A percentile compares a stretch with the other conserved stretches of the same genome.
phyloP scores from a whole-genome alignment of 2,113 vertebrate species.

The Gallinago paraguaiae region DNA sequence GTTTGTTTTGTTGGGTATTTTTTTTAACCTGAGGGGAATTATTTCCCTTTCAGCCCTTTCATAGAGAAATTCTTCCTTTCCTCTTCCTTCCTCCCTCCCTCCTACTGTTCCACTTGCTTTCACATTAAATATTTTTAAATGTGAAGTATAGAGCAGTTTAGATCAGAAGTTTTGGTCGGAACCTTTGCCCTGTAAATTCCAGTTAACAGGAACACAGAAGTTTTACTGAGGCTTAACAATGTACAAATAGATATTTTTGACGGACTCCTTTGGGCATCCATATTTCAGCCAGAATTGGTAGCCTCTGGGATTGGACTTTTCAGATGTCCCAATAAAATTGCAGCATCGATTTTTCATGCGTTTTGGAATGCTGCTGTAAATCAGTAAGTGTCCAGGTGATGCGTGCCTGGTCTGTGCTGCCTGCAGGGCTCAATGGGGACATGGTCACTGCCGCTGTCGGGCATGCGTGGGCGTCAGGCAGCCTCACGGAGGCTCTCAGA shows the following conservation, averaged over 20 bases:
- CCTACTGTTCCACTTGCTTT: neutral
- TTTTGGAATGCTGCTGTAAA: neutral
- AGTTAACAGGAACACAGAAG: neutral
- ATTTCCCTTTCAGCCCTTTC: conserved; percentile 16
- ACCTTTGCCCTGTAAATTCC: neutral
- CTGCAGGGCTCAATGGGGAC: neutral
- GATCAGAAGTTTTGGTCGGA: neutral
- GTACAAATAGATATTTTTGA: neutral
- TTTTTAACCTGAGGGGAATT: neutral
- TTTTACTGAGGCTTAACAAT: neutral
- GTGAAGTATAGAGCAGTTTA: conserved; percentile 7
- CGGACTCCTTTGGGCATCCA: neutral
- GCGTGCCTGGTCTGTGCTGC: neutral
- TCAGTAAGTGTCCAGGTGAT: neutral
- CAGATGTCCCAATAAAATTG: neutral
- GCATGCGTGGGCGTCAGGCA: neutral
- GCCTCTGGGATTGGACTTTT: neutral
- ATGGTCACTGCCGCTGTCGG: neutral
- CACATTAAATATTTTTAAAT: conserved; percentile 25
- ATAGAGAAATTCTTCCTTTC: neutral
- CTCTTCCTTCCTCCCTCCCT: neutral
- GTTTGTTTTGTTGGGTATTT: neutral
- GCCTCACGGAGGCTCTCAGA: neutral
- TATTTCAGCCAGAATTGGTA: neutral
- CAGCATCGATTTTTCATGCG: neutral